phyloP scores from a whole-genome alignment of 64 coral and sea anemone genomes.

The Montipora sp. region DNA sequence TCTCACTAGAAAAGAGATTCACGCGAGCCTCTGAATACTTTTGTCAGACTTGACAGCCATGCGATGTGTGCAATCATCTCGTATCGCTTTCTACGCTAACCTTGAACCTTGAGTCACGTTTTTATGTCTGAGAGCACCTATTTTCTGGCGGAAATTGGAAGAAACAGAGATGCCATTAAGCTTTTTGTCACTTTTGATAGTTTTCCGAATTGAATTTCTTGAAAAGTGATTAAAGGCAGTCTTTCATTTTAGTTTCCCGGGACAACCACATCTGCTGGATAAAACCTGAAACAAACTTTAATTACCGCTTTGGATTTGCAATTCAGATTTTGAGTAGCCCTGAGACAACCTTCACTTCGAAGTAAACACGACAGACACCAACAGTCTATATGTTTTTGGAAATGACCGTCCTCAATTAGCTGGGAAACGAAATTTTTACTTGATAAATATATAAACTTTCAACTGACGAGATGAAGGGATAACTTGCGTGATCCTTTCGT shows the following conservation, averaged over 20 bases:
- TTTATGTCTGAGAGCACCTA: no score
- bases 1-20: not conserved
- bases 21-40: no score
- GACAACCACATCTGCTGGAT: conserved; percentile 3
- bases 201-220: not conserved
- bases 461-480: not conserved
- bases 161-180: not conserved
- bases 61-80: not conserved
- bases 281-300: not conserved
- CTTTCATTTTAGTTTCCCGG: conserved; percentile 17
- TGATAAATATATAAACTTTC: not conserved
- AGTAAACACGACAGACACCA: not conserved
- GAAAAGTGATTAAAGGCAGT: not conserved
- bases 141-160: no score
- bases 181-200: not conserved
- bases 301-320: conserved; percentile 26
- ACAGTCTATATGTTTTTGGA: not conserved
- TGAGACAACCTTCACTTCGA: not conserved
- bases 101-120: no score
- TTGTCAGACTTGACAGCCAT: not conserved
- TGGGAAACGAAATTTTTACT: not conserved
- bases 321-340: conserved; percentile 8
- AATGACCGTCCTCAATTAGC: not conserved
- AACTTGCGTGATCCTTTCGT: not conserved
- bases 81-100: no score